Evolutionary conservation across 1,140 invertebrate genomes (phyloP), one percentile per base, ranked within the genome.

Genomic region (Mya arenaria): DNA sequence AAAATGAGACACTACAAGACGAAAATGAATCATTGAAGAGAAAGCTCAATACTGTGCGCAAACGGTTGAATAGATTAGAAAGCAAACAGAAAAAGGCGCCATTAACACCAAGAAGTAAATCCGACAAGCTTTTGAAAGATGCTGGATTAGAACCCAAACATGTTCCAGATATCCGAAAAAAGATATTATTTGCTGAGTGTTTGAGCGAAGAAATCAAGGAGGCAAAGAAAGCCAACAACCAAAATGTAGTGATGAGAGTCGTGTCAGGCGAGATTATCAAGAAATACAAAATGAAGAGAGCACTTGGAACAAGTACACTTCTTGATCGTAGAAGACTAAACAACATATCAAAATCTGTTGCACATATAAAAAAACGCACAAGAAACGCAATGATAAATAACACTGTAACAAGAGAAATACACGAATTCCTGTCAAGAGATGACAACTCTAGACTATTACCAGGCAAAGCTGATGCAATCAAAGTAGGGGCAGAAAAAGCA

Each of bases 391-490:
- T 41, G 13, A 55, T 69, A 23, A 52, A n/a, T 19, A 1, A 8
- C 5, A 71, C 5, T 10, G 36, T 71, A 2, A 8, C 48, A 0
- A 71, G 28, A 36, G 71, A 74, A 13, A 74, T 60, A 6, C 10
- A 5, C 13, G n/a, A 36, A 39, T 74, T 74, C 44, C 23, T 74
- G 1, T 19, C 1, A 39, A 6, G 56, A 74, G 71, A 74, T 37
- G 71, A 74, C 32, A 74, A 74, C 36, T 74, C 71, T 2, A 58
- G 71, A 60, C 2, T 74, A 3, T 34, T 74, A 23, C 71, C 52
- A 6, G 71, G 52, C 1, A 77, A 77, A n/a, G 37, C n/a, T 44
- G 60, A 77, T 48, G 30, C 39, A 1, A 39, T 65, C 0, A 77
- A 65, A 44, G 58, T 63, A 23, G 39, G 60, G 36, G 52, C 30